Base-by-base conservation (phyloP, 2,888 invertebrate genomes). In the Ganaspis brasiliensis region DNA sequence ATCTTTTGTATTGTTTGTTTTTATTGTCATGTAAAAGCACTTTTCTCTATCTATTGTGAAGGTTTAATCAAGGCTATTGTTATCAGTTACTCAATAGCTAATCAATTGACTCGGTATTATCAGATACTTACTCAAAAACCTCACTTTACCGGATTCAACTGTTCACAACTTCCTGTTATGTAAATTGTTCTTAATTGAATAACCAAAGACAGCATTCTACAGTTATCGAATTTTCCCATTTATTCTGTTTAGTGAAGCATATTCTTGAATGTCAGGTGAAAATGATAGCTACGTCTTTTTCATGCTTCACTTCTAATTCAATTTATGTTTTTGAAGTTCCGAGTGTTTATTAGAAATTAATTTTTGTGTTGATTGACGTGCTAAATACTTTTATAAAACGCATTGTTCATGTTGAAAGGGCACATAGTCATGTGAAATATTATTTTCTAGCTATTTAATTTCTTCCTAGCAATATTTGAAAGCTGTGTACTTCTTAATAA, bases 161-260 rank as follows among this genome's bases (percentile, higher is more conserved):
- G n/a, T 35, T 55, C 21, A 52, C 71, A 72, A 72, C 86, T 85
- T 85, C 85, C 83, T 83, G 84, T 86, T 82, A 85, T 80, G 85
- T 81, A 85, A 83, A 84, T 86, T 80, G 72, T 77, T 77, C 77
- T 81, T 61, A 79, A 73, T 85, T 86, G 75, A 78, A 81, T 83
- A 85, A 86, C 80, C 31, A 21, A 14, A 67, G n/a, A 16, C 63
- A n/a, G 8, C 6, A 26, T 24, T 26, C 26, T 59, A n/a, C 26
- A 31, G 57, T 14, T 0, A 59, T 26, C n/a, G 31, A 31, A 31
- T 59, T 14, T 31, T 31, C 26, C 26, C 57, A 59, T 14, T 31
- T 59, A n/a, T 26, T 59, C 31, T n/a, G 31, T 31, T 31, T 31
- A 6, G 6, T 31, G 31, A 31, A 31, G 31, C 2, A 31, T 31